Evolutionary conservation across 2,113 vertebrate species (phyloP), one percentile per base, ranked within the genome.

Genomic region (Eidolon helvum): DNA sequence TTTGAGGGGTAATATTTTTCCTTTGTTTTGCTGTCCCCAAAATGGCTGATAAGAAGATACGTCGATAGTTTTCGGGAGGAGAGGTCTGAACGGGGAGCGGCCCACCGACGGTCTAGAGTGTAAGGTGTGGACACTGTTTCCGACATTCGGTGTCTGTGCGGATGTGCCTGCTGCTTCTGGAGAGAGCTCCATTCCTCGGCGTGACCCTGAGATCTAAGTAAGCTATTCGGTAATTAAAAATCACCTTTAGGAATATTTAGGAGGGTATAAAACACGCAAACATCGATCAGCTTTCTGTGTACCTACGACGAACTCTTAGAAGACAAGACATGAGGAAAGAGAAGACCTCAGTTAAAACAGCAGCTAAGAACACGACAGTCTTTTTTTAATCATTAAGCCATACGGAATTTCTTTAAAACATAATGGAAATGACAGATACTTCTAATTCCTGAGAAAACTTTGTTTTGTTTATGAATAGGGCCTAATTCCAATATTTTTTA

Each of bases 81-180:
- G 21, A 26, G 1, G 55, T 40, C 11, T 1, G 5, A 11, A 10
- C 26, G 16, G 10, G 14, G 14, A 12, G 4, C 7, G 9, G 50
- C 55, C 10, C 22, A 1, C 2, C 5, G 1, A 6, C 7, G 8
- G 45, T 14, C 19, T n/a, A 0, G 21, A 8, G 24, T 6, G 5
- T 28, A 2, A 0, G 1, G 5, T 0, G 0, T 0, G 11, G 61
- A 40, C 24, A 6, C 19, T 10, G 2, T 21, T 71, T n/a, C 8
- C 24, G 61, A 48, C 16, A 21, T 28, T 61, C 9, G n/a, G 33
- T 16, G 75, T 28, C 50, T 40, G n/a, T 53, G 38, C 26, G 9
- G 19, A 11, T 0, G 21, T 18, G 16, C 15, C 59, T 26, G 4
- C 30, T 19, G 30, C 43, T 48, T 71, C 57, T 18, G 10, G 24